Evolutionary conservation across 2,888 invertebrate genomes (phyloP), one percentile per base, ranked within the genome.

Genomic region (Venustoraphidia nigricollis): DNA sequence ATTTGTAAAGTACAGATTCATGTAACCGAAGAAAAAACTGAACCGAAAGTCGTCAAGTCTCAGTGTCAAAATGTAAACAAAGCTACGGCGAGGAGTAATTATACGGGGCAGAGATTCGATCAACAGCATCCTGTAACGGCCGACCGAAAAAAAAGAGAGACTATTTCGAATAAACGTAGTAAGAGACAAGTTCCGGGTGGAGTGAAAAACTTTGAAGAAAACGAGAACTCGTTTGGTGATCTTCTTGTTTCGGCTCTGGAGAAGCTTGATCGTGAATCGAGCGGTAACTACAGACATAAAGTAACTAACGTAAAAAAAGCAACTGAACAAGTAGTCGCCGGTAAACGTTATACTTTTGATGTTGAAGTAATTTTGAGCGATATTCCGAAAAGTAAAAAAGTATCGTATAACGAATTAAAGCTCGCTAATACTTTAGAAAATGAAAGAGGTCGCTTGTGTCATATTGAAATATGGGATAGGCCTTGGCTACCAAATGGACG

Each of bases 311-410:
- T 78, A 8, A 62, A 64, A 45, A 66, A 69, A 2, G 71, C 73
- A 10, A 62, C 68, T 0, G 61, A 61, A 17, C 71, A 77, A 62
- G 59, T 75, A 10, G 73, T 78, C 6, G 64, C 74, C 44, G 81
- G 80, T 13, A 56, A 63, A 34, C 57, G 73, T 45, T 77, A 75
- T 34, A 73, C 70, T 58, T 72, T 84, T 41, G 70, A 72, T 53
- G 74, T 76, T 45, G 67, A 72, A 53, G 63, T 82, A 10, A 76
- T 75, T 10, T 67, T 70, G 41, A 75, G 76, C 3, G 66, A 68
- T 49, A 78, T 79, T 54, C 58, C 62, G 8, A 72, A 69, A 53
- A 51, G 44, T 44, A 57, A 57, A 35, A 55, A 10, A 40, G 9
- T 46, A 34, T 34, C 41, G 8, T 41, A 27, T 17, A 13, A 10